Evolutionary conservation across 2,113 vertebrate genomes (phyloP).

Genomic region (Eurypyga helias): DNA sequence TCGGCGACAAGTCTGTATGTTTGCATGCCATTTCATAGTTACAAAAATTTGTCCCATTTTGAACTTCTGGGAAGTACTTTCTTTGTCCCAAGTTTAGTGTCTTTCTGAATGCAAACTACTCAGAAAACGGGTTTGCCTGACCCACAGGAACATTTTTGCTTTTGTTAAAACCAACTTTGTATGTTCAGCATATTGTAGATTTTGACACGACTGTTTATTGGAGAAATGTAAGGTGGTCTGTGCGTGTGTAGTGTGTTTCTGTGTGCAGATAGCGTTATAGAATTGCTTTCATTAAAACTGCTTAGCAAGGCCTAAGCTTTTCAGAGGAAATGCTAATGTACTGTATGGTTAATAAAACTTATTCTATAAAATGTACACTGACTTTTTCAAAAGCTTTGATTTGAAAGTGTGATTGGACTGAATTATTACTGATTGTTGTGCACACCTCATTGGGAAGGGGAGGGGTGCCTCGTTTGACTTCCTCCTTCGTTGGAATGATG

Average conservation of each 20-base stretch:
- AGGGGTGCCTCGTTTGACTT: not conserved
- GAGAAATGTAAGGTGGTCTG: conserved; percentile 36
- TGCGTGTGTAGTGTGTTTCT: conserved; percentile 65
- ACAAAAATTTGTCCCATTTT: not conserved
- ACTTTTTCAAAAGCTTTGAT: not conserved
- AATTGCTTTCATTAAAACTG: conserved; percentile 54
- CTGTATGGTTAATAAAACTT: conserved; percentile 72
- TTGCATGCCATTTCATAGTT: conserved; percentile 49
- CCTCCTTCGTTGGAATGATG: not conserved
- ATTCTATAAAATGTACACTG: conserved; percentile 15
- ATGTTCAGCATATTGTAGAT: conserved; percentile 50
- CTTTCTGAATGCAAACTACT: conserved; percentile 14
- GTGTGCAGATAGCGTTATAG: conserved; percentile 39
- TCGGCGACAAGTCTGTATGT: not conserved
- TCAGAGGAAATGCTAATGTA: conserved; percentile 65
- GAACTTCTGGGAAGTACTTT: conserved; percentile 1
- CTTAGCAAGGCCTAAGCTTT: conserved; percentile 67
- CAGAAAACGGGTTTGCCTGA: conserved; percentile 14
- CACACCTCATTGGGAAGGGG: not conserved
- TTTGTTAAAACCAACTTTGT: conserved; percentile 40
- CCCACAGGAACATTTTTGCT: not conserved
- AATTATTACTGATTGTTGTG: not conserved
- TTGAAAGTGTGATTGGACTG: not conserved
- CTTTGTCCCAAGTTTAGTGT: conserved; percentile 5
- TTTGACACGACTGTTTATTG: conserved; percentile 35